Conservation (phyloP, 2,113 vertebrate genomes). For the Austrofundulus limnaeus region DNA sequence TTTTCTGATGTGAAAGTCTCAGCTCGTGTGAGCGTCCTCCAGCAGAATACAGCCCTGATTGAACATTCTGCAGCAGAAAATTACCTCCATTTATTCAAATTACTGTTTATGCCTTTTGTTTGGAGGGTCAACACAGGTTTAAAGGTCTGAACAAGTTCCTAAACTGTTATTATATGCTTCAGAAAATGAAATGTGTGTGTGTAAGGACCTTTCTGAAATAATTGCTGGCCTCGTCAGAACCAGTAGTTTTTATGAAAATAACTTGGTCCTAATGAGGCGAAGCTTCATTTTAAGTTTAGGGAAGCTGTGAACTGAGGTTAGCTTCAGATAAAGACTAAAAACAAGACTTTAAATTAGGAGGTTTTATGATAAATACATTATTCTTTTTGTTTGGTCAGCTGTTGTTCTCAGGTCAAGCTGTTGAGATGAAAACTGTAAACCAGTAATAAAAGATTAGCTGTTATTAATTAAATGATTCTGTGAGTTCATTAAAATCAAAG, state of each 20-base stretch:
- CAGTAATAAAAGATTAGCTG: no score
- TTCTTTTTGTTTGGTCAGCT: no score
- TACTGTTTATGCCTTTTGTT: slow-evolving; percentile 83
- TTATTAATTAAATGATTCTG: no score
- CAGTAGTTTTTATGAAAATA: background rate
- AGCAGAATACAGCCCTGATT: slow-evolving; percentile 80
- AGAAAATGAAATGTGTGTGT: slow-evolving; percentile 54
- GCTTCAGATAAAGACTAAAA: background rate
- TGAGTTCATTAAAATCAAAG: no score
- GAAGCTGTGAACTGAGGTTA: background rate
- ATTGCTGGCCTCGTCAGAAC: background rate
- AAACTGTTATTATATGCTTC: slow-evolving; percentile 81
- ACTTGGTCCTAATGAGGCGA: background rate
- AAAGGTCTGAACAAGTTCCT: slow-evolving; percentile 74
- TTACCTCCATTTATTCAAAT: slow-evolving; percentile 83
- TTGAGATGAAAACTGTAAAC: no score
- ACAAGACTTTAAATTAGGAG: no score
- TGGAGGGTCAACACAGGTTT: slow-evolving; percentile 75
- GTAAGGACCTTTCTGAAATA: slow-evolving; percentile 15
- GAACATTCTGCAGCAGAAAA: slow-evolving; percentile 77
- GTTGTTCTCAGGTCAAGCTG: no score
- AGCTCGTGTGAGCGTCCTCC: slow-evolving; percentile 52
- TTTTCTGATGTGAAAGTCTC: slow-evolving; percentile 2
- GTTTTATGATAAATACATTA: no score
- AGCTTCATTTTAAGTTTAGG: background rate